Percentiles rank a stretch among this genome's conserved stretches.
Conservation (phyloP, 2,797 vertebrate species). For the Caiman crocodilus region DNA sequence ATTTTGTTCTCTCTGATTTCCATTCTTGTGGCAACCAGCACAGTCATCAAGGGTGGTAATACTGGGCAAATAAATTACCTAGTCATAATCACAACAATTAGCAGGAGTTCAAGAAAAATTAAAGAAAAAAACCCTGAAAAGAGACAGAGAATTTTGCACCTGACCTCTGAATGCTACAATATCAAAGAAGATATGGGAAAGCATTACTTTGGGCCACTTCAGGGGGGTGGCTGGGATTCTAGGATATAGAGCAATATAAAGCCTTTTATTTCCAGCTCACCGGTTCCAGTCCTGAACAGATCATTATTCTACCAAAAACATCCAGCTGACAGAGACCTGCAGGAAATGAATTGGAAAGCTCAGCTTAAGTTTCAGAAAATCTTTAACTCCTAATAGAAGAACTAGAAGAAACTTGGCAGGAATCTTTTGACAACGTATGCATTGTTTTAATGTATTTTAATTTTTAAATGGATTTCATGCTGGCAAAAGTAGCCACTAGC, state of each 20-base stretch:
- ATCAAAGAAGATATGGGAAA: not conserved
- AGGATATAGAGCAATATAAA: not conserved
- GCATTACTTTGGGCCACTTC: not conserved
- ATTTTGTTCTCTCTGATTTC: slow-evolving; percentile 3
- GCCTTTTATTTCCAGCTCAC: not conserved
- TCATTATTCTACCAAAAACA: not conserved
- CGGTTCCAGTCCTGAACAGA: not conserved
- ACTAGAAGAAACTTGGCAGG: not conserved
- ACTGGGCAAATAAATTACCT: slow-evolving; percentile 36
- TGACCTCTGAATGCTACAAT: not conserved
- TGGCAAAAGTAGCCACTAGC: not conserved
- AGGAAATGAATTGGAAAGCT: not conserved
- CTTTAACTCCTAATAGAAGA: not conserved
- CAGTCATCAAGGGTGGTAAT: not conserved
- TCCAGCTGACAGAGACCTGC: not conserved
- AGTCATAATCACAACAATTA: not conserved
- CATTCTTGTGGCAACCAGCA: slow-evolving; percentile 30
- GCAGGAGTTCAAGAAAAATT: not conserved
- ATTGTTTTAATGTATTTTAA: slow-evolving; percentile 12
- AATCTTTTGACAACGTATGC: not conserved
- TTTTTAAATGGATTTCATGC: not conserved
- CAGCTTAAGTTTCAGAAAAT: not conserved
- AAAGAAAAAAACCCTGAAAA: not conserved
- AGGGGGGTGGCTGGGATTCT: not conserved
- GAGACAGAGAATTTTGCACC: slow-evolving; percentile 13